Evolutionary conservation across 2,888 invertebrate genomes (phyloP).

Genomic region (Heteropelma amictum): DNA sequence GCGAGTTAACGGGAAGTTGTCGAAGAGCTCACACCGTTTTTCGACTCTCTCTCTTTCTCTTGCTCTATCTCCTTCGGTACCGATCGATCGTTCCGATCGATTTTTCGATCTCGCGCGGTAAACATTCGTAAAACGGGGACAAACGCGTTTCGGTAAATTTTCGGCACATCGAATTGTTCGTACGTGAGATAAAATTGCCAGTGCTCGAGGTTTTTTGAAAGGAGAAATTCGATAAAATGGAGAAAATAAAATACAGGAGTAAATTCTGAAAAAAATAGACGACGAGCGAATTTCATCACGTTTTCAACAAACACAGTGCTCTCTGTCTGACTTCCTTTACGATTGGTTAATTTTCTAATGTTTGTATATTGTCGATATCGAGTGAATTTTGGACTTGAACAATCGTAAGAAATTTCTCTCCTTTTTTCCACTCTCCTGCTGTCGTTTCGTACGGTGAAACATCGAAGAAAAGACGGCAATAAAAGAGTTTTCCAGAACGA

Average conservation of each 20-base stretch:
- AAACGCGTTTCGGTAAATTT: background rate
- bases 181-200: too few relatives aligned
- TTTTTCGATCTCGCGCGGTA: background rate
- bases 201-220: too few relatives aligned
- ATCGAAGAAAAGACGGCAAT: background rate
- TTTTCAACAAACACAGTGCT: too few relatives aligned
- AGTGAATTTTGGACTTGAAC: background rate
- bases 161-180: too few relatives aligned
- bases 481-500: background rate
- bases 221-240: too few relatives aligned
- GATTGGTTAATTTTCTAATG: too few relatives aligned
- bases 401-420: background rate
- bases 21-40: background rate
- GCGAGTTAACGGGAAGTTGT: slow-evolving; percentile 55
- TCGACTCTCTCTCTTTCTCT: background rate
- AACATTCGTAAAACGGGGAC: slow-evolving; percentile 4
- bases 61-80: background rate
- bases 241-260: too few relatives aligned
- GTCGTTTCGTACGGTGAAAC: slow-evolving; percentile 40
- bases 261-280: too few relatives aligned
- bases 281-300: too few relatives aligned
- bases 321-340: too few relatives aligned
- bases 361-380: background rate
- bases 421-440: background rate
- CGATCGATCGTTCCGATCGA: background rate